A percentile compares a stretch with the other conserved stretches of the same genome.
phyloP scores from a whole-genome alignment of 2,113 vertebrate genomes.

The Ictidomys tridecemlineatus region DNA sequence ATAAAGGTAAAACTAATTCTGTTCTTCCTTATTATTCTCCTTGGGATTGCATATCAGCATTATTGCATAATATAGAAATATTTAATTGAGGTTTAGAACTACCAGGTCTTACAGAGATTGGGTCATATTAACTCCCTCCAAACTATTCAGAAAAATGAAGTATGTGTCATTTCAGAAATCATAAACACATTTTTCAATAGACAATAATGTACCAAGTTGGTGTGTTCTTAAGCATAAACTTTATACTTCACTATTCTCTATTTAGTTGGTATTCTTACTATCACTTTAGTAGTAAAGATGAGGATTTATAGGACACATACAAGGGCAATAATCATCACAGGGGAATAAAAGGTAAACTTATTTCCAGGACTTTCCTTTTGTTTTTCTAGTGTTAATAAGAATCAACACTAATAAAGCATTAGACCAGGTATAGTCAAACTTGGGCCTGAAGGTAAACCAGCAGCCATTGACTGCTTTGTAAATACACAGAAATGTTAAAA shows the following conservation, averaged over 20 bases:
- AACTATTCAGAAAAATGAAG: slow-evolving; percentile 17
- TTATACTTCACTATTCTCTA: background rate
- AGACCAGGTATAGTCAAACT: background rate
- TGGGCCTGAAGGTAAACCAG: background rate
- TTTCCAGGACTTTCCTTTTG: background rate
- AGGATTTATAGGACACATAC: background rate
- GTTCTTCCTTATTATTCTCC: background rate
- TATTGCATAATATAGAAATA: background rate
- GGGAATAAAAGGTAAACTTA: background rate
- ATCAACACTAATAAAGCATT: background rate
- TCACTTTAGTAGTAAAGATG: background rate
- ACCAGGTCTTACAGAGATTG: background rate
- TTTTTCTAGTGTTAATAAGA: background rate
- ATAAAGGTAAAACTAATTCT: background rate
- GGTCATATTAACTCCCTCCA: background rate
- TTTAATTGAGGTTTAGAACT: background rate
- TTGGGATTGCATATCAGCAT: background rate
- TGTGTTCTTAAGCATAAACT: background rate
- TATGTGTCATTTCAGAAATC: background rate
- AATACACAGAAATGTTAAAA: background rate
- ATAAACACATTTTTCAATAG: background rate
- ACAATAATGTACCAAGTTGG: background rate
- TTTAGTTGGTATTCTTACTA: background rate
- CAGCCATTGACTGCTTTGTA: background rate
- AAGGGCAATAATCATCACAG: background rate